Conservation (phyloP, 2,113 vertebrate genomes). For the Alligator mississippiensis region DNA sequence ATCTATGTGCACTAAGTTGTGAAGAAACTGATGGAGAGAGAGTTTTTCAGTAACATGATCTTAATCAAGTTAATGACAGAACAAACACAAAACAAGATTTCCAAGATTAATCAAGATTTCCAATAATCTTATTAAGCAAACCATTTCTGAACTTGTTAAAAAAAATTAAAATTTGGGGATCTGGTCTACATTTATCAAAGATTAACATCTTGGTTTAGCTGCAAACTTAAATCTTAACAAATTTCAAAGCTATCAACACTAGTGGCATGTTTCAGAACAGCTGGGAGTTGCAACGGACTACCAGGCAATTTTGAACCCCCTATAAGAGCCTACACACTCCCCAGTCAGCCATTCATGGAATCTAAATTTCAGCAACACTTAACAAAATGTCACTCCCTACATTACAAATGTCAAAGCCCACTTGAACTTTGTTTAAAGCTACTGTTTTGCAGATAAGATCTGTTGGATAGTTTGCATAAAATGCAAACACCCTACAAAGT, state of each 20-base stretch:
- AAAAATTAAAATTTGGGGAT: background rate
- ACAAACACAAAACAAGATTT: background rate
- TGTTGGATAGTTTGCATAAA: background rate
- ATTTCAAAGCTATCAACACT: background rate
- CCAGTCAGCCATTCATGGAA: background rate
- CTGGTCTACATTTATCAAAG: background rate
- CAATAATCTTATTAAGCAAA: background rate
- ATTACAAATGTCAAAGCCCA: background rate
- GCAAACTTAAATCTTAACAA: background rate
- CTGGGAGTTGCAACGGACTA: fast-evolving
- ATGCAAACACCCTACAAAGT: background rate
- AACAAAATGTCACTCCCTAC: background rate
- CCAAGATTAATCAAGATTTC: background rate
- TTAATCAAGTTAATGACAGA: background rate
- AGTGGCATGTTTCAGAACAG: background rate
- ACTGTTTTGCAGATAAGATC: background rate
- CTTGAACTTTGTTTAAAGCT: background rate
- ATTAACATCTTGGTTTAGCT: background rate
- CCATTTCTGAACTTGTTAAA: background rate
- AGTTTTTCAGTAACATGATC: background rate
- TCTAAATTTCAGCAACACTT: background rate
- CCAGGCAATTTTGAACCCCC: background rate
- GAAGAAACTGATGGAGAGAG: background rate
- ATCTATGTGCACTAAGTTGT: background rate
- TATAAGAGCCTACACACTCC: fast-evolving